phyloP scores from a whole-genome alignment of 2,888 invertebrate genomes.

The Orchesellides sinensis region DNA sequence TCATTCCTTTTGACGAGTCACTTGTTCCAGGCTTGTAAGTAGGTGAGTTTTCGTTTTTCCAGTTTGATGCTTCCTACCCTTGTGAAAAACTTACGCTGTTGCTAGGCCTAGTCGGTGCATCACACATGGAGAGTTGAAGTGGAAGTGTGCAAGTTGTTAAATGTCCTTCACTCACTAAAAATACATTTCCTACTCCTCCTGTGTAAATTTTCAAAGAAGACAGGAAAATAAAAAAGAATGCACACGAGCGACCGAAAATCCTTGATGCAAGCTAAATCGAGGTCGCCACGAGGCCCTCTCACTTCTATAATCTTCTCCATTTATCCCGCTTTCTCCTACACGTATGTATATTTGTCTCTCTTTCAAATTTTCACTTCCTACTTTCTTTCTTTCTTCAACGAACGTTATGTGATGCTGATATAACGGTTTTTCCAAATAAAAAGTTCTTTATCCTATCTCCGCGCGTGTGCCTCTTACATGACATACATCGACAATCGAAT shows the following conservation, averaged over 20 bases:
- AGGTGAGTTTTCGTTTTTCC: too few species aligned
- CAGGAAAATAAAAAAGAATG: conserved; percentile 62
- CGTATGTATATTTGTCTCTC: too few species aligned
- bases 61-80: background rate
- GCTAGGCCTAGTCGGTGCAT: conserved; percentile 17
- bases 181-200: background rate
- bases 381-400: background rate
- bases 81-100: conserved; percentile 40
- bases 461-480: too few species aligned
- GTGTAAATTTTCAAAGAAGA: background rate
- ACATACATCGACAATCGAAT: too few species aligned
- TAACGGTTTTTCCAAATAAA: background rate
- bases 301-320: background rate
- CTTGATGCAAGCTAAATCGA: conserved; percentile 53
- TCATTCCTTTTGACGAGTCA: too few species aligned
- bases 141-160: background rate
- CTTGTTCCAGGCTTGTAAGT: too few species aligned
- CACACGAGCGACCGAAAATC: conserved; percentile 54
- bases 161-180: too few species aligned
- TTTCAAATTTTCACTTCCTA: too few species aligned
- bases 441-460: background rate
- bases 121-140: background rate
- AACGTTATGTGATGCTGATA: too few species aligned
- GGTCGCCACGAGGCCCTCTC: conserved; percentile 54
- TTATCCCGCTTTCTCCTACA: background rate